Conservation (phyloP, 2,888 invertebrate genomes). For the Melitaea athalia region DNA sequence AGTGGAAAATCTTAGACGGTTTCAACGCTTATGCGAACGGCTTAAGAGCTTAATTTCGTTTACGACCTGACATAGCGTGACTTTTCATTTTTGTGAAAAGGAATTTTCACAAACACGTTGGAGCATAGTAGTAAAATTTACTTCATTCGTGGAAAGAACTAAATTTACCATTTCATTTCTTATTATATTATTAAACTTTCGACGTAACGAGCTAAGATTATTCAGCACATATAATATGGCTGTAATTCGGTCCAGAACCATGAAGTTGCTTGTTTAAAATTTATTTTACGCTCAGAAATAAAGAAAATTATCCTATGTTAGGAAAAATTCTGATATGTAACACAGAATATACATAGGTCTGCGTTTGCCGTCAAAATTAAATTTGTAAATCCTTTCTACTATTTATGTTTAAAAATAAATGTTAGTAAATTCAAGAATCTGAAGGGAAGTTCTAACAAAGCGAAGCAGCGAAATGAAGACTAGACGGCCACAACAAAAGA, state of each 20-base stretch:
- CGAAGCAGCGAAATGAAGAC: constrained; percentile 25
- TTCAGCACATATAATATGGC: too few relatives aligned
- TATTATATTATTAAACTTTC: not conserved
- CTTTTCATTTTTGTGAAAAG: not conserved
- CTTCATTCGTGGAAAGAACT: not conserved
- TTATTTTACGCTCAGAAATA: too few relatives aligned
- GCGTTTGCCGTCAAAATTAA: not conserved
- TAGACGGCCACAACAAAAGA: constrained; percentile 29
- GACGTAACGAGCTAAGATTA: too few relatives aligned
- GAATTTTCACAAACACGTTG: too few relatives aligned
- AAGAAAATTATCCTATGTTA: too few relatives aligned
- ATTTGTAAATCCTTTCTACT: not conserved
- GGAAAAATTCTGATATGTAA: too few relatives aligned
- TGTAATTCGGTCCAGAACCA: too few relatives aligned
- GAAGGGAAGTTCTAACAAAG: constrained; percentile 23
- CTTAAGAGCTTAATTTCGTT: constrained; percentile 2
- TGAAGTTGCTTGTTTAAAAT: too few relatives aligned
- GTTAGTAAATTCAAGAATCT: constrained; percentile 1
- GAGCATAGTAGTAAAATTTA: not conserved
- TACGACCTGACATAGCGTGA: not conserved
- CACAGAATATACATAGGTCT: too few relatives aligned
- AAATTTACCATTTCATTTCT: not conserved
- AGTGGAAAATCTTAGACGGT: constrained; percentile 18
- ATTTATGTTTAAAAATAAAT: constrained; percentile 6
- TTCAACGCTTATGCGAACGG: constrained; percentile 19